A percentile compares a stretch with the other conserved stretches of the same genome.
Evolutionary conservation across 2,888 invertebrate species (phyloP).

Genomic region (Drosophila emarginata): DNA sequence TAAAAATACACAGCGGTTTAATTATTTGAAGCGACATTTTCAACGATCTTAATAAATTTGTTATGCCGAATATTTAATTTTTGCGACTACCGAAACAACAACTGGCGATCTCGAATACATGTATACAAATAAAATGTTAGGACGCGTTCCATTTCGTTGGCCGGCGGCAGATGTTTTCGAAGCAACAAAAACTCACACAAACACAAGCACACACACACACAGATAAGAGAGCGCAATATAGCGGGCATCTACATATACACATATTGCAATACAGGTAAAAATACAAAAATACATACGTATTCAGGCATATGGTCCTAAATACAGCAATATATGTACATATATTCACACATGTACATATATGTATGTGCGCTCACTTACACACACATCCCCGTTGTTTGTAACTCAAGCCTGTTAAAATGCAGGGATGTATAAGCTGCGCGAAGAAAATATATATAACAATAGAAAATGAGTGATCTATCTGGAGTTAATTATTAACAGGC

Average conservation of each 20-base stretch:
- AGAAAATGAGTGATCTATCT: background rate
- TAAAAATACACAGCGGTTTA: background rate
- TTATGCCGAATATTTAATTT: background rate
- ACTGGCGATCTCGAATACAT: constrained; percentile 2
- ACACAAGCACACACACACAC: background rate
- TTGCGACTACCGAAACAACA: background rate
- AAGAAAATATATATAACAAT: background rate
- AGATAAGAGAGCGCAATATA: background rate
- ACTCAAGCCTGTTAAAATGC: background rate
- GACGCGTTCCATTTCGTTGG: constrained; percentile 16
- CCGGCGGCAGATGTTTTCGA: constrained; percentile 18
- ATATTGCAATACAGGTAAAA: constrained; percentile 13
- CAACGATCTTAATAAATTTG: background rate
- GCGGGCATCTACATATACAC: constrained; percentile 1
- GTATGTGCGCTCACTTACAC: background rate
- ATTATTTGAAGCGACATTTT: constrained; percentile 7
- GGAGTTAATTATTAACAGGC: background rate
- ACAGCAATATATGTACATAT: background rate
- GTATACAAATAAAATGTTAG: constrained; percentile 7
- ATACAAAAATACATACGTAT: background rate
- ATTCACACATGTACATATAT: background rate
- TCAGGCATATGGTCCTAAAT: background rate
- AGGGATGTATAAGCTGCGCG: background rate
- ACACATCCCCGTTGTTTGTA: background rate
- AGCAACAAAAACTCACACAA: constrained; percentile 10